phyloP scores from a whole-genome alignment of 2,888 invertebrate species.

The Apeira syringaria region DNA sequence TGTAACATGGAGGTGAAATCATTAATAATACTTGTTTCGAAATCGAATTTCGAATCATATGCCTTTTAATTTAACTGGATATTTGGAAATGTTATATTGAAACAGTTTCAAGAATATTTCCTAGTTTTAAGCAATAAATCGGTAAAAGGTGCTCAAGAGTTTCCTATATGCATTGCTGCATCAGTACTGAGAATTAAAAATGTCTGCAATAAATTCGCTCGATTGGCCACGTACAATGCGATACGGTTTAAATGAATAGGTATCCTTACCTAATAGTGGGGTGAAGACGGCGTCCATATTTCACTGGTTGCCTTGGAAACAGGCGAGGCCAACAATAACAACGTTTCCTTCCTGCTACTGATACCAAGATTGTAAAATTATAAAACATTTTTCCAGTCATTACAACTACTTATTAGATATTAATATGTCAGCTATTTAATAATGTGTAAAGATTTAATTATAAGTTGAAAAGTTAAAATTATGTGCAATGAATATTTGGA shows the following conservation, averaged over 20 bases:
- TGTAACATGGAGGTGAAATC: too few relatives aligned
- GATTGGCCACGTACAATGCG: constrained; percentile 48
- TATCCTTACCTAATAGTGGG: constrained; percentile 71
- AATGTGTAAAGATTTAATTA: too few relatives aligned
- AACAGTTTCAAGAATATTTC: not conserved
- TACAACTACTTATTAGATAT: too few relatives aligned
- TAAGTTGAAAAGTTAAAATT: too few relatives aligned
- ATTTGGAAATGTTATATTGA: not conserved
- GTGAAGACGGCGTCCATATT: constrained; percentile 72
- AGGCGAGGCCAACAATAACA: constrained; percentile 63
- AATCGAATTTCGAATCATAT: too few relatives aligned
- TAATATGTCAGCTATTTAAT: too few relatives aligned
- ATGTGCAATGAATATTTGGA: too few relatives aligned
- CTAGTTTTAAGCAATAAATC: constrained; percentile 14
- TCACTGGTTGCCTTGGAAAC: constrained; percentile 72
- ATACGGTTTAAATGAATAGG: constrained; percentile 61
- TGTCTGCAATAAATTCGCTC: constrained; percentile 20
- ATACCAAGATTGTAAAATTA: not conserved
- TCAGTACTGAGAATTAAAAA: constrained; percentile 22
- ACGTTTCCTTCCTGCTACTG: constrained; percentile 5
- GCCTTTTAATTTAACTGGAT: too few relatives aligned
- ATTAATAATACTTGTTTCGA: too few relatives aligned
- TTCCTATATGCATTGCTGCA: constrained; percentile 35
- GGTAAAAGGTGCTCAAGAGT: constrained; percentile 27
- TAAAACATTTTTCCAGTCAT: too few relatives aligned